A percentile compares a stretch with the other conserved stretches of the same genome.
phyloP scores from a whole-genome alignment of 1,140 invertebrate genomes.

The Pomacea maculata region DNA sequence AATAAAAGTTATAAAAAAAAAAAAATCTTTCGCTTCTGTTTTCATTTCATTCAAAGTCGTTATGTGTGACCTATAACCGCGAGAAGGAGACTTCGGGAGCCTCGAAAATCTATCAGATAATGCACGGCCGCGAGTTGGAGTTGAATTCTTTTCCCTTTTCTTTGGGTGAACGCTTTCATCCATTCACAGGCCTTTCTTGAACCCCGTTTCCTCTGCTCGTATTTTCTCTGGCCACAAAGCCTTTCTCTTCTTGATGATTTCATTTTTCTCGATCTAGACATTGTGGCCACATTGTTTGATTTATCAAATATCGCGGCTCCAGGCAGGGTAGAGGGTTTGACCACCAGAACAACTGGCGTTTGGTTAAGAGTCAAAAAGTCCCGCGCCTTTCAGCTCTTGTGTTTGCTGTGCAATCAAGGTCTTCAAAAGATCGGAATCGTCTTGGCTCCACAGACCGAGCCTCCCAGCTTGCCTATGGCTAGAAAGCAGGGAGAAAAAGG shows the following conservation, averaged over 20 bases:
- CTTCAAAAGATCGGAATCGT: not conserved
- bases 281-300: conserved; percentile 4
- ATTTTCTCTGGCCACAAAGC: not conserved
- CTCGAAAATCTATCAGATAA: not conserved
- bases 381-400: not conserved
- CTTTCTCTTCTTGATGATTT: not conserved
- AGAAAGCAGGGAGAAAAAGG: too few relatives aligned
- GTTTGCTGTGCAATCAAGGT: conserved; percentile 9
- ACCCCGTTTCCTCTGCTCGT: not conserved
- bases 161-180: not conserved
- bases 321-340: not conserved
- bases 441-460: not conserved
- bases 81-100: not conserved
- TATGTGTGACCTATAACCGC: not conserved
- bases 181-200: not conserved
- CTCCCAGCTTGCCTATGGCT: not conserved
- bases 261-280: conserved; percentile 5
- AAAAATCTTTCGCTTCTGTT: too few relatives aligned
- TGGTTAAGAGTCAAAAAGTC: conserved; percentile 10
- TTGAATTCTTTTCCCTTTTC: not conserved
- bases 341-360: not conserved
- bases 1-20: too few relatives aligned
- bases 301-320: not conserved
- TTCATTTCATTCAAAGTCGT: too few relatives aligned
- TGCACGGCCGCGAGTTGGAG: not conserved